phyloP scores from a whole-genome alignment of 2,888 invertebrate genomes.

The Sphaerophoria taeniata region DNA sequence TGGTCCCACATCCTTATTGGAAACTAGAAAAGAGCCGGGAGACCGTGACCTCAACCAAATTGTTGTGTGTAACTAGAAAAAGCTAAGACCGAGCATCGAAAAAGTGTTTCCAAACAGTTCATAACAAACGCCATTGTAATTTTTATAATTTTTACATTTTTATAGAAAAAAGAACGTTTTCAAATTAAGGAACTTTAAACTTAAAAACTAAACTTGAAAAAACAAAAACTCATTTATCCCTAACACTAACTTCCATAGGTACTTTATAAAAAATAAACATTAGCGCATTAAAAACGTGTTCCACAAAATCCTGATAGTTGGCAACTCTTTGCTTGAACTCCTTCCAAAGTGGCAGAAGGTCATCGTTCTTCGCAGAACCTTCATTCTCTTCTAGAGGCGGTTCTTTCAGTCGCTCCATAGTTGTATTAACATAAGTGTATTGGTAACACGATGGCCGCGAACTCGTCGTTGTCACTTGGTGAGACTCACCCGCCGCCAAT shows the following conservation, averaged over 20 bases:
- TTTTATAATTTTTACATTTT: too few relatives aligned
- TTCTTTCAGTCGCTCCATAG: slow-evolving; percentile 79
- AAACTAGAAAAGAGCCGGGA: too few relatives aligned
- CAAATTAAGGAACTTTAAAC: slow-evolving; percentile 5
- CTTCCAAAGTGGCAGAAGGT: slow-evolving; percentile 81
- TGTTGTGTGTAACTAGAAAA: too few relatives aligned
- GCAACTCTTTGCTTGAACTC: slow-evolving; percentile 83
- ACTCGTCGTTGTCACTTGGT: slow-evolving; percentile 88
- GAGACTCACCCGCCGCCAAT: slow-evolving; percentile 86
- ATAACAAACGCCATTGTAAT: too few relatives aligned
- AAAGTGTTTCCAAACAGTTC: too few relatives aligned
- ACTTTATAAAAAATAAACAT: slow-evolving; percentile 85
- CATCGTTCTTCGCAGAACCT: slow-evolving; percentile 49
- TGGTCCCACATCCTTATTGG: too few relatives aligned
- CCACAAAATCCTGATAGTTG: slow-evolving; percentile 84
- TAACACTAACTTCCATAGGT: slow-evolving; percentile 84
- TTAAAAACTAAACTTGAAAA: slow-evolving; percentile 42
- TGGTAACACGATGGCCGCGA: slow-evolving; percentile 89
- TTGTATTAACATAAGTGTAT: slow-evolving; percentile 89
- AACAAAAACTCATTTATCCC: slow-evolving; percentile 76
- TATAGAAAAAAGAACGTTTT: too few relatives aligned
- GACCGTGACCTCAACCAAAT: too few relatives aligned
- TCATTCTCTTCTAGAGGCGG: slow-evolving; percentile 9
- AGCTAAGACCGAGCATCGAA: too few relatives aligned
- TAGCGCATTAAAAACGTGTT: slow-evolving; percentile 84